A percentile compares a stretch with the other conserved stretches of the same genome.
Evolutionary conservation across 1,140 invertebrate genomes (phyloP).

Genomic region (Harlomillsia oculata): DNA sequence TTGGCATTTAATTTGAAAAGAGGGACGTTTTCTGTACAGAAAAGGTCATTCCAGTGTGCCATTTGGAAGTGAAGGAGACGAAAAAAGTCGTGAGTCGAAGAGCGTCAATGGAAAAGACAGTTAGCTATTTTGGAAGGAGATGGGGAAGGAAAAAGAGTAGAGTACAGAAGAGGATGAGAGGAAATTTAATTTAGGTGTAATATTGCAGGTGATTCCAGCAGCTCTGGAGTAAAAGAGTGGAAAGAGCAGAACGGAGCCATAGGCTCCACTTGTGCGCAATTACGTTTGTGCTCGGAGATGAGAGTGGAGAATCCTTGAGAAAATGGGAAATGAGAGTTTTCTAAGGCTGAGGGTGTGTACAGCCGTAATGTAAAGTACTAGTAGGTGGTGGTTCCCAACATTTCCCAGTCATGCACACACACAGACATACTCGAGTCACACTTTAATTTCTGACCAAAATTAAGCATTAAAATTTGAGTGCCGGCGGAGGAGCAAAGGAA

Average conservation of each 20-base stretch:
- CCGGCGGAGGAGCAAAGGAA: too few species aligned
- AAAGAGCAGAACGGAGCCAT: too few species aligned
- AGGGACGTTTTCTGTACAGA: background rate
- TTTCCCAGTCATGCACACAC: background rate
- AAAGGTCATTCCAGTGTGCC: background rate
- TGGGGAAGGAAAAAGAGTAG: background rate
- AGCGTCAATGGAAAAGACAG: too few species aligned
- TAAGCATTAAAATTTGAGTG: slow-evolving; percentile 13
- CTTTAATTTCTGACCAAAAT: slow-evolving; percentile 16
- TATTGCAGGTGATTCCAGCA: slow-evolving; percentile 5
- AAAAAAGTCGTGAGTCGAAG: background rate
- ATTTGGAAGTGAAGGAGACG: background rate
- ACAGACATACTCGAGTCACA: background rate
- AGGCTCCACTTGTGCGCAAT: too few species aligned
- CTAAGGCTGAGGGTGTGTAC: too few species aligned
- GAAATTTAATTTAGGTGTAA: too few species aligned
- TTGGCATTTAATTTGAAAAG: too few species aligned
- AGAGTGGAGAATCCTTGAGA: too few species aligned
- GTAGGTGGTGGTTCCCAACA: background rate
- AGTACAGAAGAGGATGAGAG: background rate
- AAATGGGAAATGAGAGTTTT: too few species aligned
- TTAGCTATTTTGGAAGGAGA: background rate
- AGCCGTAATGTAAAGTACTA: too few species aligned
- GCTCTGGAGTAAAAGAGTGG: too few species aligned
- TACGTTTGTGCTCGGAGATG: too few species aligned